Evolutionary conservation across 2,888 invertebrate species (phyloP).

Genomic region (Leptopilina syphax): DNA sequence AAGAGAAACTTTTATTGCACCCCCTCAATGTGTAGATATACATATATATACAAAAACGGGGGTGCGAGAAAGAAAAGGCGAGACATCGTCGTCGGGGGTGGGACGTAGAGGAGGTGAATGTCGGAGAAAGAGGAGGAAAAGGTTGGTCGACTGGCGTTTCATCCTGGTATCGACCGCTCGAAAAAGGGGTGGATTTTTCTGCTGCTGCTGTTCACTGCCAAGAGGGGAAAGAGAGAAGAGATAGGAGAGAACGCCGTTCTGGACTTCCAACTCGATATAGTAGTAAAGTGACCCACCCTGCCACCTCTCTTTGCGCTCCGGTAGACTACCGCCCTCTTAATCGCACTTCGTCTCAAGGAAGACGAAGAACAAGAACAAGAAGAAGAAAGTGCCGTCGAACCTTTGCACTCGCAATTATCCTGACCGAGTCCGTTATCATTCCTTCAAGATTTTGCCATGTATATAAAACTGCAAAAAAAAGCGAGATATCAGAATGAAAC

Average conservation of each 20-base stretch:
- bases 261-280: conserved; percentile 33
- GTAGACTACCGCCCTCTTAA: conserved; percentile 33
- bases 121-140: conserved; percentile 59
- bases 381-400: conserved; percentile 23
- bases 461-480: background rate
- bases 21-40: background rate
- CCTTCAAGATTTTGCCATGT: background rate
- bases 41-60: conserved; percentile 32
- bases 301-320: conserved; percentile 29
- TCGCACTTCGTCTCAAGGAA: conserved; percentile 16
- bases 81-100: conserved; percentile 60
- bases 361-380: background rate
- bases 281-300: conserved; percentile 29
- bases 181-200: conserved; percentile 75
- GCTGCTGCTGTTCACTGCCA: conserved; percentile 40
- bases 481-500: no score
- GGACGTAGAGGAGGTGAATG: conserved; percentile 51
- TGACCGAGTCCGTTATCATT: background rate
- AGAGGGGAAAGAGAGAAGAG: conserved; percentile 12
- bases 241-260: conserved; percentile 26
- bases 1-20: conserved; percentile 51
- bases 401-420: background rate
- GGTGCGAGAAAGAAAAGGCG: conserved; percentile 55
- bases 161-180: conserved; percentile 74
- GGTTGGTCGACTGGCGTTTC: conserved; percentile 60